These are phyloP conservation scores for Bacillus rossius DNA, from an alignment of 1,140 invertebrate species.

Conservation along the genomic window DNA sequence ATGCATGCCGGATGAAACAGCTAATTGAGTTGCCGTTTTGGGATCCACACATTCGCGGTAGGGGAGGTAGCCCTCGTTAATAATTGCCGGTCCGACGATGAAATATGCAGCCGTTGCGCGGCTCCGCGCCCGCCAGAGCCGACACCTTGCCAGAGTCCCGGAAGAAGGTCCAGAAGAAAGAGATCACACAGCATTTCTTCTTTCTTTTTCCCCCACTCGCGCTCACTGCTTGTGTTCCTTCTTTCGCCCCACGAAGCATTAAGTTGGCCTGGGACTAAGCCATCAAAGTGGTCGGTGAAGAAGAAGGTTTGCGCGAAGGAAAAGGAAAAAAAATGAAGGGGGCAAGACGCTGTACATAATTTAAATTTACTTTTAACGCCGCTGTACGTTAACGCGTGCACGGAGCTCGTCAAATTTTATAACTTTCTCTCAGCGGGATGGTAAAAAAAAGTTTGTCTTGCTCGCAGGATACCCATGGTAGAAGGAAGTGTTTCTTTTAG, in stretches of 20 bases:
- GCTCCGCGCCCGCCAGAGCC: no score
- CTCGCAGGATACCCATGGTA: background rate
- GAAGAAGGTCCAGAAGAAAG: background rate
- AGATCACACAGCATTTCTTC: background rate
- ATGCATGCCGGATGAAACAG: constrained; percentile 14
- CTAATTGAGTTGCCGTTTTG: constrained; percentile 17
- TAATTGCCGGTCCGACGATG: constrained; percentile 10
- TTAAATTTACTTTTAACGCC: constrained; percentile 19
- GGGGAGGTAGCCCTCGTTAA: constrained; percentile 11
- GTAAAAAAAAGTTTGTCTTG: constrained; percentile 17
- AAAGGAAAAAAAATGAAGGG: no score
- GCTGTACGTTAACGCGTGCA: constrained; percentile 11
- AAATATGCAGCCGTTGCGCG: constrained; percentile 14
- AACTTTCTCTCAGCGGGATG: constrained; percentile 12
- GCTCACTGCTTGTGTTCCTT: background rate
- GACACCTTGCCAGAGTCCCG: constrained; percentile 4
- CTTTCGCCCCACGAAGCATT: background rate
- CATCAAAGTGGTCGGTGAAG: constrained; percentile 1
- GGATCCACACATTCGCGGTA: constrained; percentile 11
- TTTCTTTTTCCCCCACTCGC: background rate
- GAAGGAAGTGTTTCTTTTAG: background rate
- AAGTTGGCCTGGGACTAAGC: constrained; percentile 9
- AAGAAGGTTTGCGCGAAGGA: background rate
- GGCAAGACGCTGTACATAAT: constrained; percentile 14
- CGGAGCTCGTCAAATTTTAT: constrained; percentile 16